Conservation (phyloP, 1,140 invertebrate genomes). For the Rhysida immarginata region DNA sequence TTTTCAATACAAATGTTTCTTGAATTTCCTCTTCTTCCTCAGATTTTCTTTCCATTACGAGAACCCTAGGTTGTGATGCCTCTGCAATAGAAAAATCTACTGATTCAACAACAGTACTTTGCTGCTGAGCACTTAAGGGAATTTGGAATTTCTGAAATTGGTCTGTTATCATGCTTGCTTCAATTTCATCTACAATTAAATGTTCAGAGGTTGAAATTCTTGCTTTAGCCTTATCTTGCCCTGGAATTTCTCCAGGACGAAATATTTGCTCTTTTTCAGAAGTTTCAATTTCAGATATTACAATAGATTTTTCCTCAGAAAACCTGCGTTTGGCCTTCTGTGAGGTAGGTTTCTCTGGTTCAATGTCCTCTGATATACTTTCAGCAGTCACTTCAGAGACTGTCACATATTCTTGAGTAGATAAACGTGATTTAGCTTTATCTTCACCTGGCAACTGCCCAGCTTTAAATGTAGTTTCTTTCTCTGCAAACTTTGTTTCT, state of each 20-base stretch:
- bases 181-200: slow-evolving; percentile 1
- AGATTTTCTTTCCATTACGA: slow-evolving; percentile 9
- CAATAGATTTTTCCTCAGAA: neutral
- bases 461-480: slow-evolving; percentile 12
- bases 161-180: slow-evolving; percentile 9
- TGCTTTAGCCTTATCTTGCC: slow-evolving; percentile 10
- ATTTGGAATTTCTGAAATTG: neutral
- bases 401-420: neutral
- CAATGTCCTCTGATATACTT: slow-evolving; percentile 14
- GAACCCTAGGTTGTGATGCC: slow-evolving; percentile 10
- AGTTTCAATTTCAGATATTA: slow-evolving; percentile 1
- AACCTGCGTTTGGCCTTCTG: neutral
- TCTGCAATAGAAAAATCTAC: slow-evolving; percentile 17
- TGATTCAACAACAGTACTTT: slow-evolving; percentile 13
- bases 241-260: slow-evolving; percentile 11
- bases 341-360: neutral
- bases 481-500: neutral
- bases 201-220: slow-evolving; percentile 9
- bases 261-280: slow-evolving; percentile 9
- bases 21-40: slow-evolving; percentile 17
- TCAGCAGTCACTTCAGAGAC: slow-evolving; percentile 11
- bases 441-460: slow-evolving; percentile 10
- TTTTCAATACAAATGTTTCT: slow-evolving; percentile 16
- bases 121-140: slow-evolving; percentile 10
- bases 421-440: slow-evolving; percentile 4